These are phyloP conservation scores for Scolopax mira DNA, from an alignment of 2,113 vertebrate species.

Conservation along the genomic window DNA sequence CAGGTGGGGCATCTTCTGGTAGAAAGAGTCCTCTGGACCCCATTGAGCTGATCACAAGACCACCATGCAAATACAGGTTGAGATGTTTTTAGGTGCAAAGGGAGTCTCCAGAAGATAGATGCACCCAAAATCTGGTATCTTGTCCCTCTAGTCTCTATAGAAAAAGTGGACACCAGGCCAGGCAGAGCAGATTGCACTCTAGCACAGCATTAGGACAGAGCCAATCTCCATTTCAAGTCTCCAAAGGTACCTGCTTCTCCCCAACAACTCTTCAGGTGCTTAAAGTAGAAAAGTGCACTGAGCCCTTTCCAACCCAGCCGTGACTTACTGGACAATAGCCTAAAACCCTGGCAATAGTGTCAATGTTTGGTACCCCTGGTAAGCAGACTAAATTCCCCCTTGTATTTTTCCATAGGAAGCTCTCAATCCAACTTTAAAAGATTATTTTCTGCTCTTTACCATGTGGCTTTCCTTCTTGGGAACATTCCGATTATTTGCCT, in stretches of 20 bases:
- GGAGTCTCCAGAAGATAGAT: not conserved
- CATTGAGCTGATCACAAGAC: not conserved
- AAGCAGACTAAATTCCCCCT: not conserved
- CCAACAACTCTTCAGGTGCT: not conserved
- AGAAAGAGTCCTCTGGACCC: not conserved
- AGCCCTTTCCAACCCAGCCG: not conserved
- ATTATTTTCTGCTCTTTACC: not conserved
- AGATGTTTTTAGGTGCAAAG: not conserved
- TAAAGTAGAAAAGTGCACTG: not conserved
- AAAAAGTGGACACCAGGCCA: not conserved
- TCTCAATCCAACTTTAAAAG: not conserved
- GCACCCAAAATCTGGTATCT: not conserved
- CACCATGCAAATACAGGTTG: not conserved
- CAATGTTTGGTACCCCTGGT: not conserved
- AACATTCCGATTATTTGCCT: not conserved
- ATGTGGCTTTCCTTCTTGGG: not conserved
- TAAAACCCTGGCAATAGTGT: not conserved
- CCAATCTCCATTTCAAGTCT: not conserved
- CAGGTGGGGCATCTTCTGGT: not conserved
- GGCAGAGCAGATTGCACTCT: not conserved
- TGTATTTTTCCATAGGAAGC: not conserved
- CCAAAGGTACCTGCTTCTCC: not conserved
- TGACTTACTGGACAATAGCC: not conserved
- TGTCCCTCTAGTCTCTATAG: not conserved
- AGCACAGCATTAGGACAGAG: not conserved